A percentile compares a stretch with the other conserved stretches of the same genome.
phyloP scores from a whole-genome alignment of 2,888 invertebrate genomes.

The Melanargia galathea region DNA sequence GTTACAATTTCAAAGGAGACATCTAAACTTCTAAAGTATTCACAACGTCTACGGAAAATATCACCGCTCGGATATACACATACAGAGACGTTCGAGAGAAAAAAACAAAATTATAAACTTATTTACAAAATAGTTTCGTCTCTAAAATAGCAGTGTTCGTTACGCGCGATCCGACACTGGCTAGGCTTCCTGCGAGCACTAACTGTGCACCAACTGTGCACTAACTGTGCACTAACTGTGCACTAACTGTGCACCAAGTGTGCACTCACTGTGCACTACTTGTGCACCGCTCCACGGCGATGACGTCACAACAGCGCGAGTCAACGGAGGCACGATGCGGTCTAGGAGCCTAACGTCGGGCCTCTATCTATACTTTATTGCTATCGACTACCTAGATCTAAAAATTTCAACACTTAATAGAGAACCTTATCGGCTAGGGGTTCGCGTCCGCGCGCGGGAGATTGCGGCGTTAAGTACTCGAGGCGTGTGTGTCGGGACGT shows the following conservation, averaged over 20 bases:
- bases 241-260: too few relatives aligned
- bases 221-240: too few relatives aligned
- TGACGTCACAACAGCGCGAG: constrained; percentile 20
- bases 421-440: constrained; percentile 36
- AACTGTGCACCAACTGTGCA: too few relatives aligned
- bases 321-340: constrained; percentile 60
- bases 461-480: constrained; percentile 29
- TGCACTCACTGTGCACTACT: too few relatives aligned
- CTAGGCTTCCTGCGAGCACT: too few relatives aligned
- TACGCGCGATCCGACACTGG: constrained; percentile 44
- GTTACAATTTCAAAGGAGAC: constrained; percentile 43
- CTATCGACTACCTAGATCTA: constrained; percentile 69
- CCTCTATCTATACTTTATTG: constrained; percentile 58
- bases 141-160: constrained; percentile 64
- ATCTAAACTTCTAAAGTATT: constrained; percentile 47
- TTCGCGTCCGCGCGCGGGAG: constrained; percentile 29
- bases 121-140: constrained; percentile 66
- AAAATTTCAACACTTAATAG: constrained; percentile 70
- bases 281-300: constrained; percentile 39
- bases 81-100: constrained; percentile 58
- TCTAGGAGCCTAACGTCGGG: constrained; percentile 55
- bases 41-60: constrained; percentile 75
- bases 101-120: constrained; percentile 57
- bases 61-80: constrained; percentile 75
- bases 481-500: constrained; percentile 15